phyloP scores from a whole-genome alignment of 1,140 invertebrate species.

The Euborellia annulipes region DNA sequence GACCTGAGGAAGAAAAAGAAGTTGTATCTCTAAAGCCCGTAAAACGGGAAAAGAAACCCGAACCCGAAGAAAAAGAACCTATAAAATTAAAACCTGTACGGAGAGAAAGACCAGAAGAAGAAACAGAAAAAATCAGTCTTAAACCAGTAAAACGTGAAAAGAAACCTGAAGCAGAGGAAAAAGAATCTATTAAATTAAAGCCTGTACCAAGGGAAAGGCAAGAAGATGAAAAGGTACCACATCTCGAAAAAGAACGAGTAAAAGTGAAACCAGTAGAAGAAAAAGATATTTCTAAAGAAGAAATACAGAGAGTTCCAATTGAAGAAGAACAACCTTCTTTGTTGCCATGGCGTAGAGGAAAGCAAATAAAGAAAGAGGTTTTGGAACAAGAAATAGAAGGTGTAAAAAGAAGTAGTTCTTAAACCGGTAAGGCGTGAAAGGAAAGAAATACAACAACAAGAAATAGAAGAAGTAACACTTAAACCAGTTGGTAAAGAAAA shows the following conservation, averaged over 20 bases:
- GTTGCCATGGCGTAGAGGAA: neutral
- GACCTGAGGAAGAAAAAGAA: slow-evolving; percentile 2
- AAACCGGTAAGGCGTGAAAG: no score
- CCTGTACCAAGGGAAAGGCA: neutral
- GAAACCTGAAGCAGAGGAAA: slow-evolving; percentile 8
- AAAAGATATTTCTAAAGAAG: slow-evolving; percentile 14
- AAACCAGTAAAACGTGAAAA: slow-evolving; percentile 10
- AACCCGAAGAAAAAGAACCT: slow-evolving; percentile 12
- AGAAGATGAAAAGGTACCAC: slow-evolving; percentile 2
- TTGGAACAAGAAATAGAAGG: slow-evolving; percentile 12
- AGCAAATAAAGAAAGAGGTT: no score
- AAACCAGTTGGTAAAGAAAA: slow-evolving; percentile 13
- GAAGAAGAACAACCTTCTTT: slow-evolving; percentile 6
- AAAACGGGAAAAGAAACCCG: slow-evolving; percentile 4
- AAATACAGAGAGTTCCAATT: neutral
- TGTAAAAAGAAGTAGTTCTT: slow-evolving; percentile 9
- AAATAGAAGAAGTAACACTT: slow-evolving; percentile 6
- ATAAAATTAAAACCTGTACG: slow-evolving; percentile 4
- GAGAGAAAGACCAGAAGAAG: neutral
- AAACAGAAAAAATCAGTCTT: slow-evolving; percentile 4
- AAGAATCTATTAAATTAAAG: slow-evolving; percentile 10
- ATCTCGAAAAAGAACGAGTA: slow-evolving; percentile 24
- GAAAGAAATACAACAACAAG: slow-evolving; percentile 24
- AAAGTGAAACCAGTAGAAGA: slow-evolving; percentile 20
- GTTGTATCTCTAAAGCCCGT: no score